Evolutionary conservation across 2,888 invertebrate genomes (phyloP), one percentile per base, ranked within the genome.

Genomic region (Hybos culiciformis): DNA sequence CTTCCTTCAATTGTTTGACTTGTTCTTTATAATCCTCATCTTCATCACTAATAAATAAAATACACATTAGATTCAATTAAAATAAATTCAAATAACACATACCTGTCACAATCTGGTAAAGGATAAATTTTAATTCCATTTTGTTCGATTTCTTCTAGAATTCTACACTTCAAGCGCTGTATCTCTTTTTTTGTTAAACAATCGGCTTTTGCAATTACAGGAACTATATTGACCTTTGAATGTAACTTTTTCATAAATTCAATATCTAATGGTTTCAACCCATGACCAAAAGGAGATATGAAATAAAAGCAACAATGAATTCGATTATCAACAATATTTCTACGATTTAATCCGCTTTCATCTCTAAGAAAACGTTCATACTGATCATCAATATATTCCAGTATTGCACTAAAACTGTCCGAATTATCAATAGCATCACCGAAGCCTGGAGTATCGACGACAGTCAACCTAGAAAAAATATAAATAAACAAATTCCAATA

Each of bases 281-380:
- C 93, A 70, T 94, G 93, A 37, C 94, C 94, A 67, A 90, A 91
- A 1, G 94, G 94, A 43, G 93, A 93, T 62, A 96, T 90, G 66
- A 94, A 96, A 67, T 94, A 96, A 63, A 96, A 91, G 69, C 87
- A 96, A 69, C 96, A 96, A 62, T 97, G 96, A 54, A 97, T 91
- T 59, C 96, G 78, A 68, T 93, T 94, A 67, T 97, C 96, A 44
- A 93, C 83, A 54, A 97, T 96, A 64, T 96, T 93, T 50, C 93
- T 80, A 37, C 96, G 77, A 68, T 97, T 96, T 36, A 96, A 73
- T 2, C 96, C 96, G 59, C 92, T 92, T 69, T 96, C 96, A 57
- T 91, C 91, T 32, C 86, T 77, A 41, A 91, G 68, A 64, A 85
- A 91, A 50, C 90, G 73, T 67, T 92, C 91, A 68, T 93, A 97